Base-by-base conservation (phyloP, 2,888 invertebrate species). In the Helicoverpa assulta region DNA sequence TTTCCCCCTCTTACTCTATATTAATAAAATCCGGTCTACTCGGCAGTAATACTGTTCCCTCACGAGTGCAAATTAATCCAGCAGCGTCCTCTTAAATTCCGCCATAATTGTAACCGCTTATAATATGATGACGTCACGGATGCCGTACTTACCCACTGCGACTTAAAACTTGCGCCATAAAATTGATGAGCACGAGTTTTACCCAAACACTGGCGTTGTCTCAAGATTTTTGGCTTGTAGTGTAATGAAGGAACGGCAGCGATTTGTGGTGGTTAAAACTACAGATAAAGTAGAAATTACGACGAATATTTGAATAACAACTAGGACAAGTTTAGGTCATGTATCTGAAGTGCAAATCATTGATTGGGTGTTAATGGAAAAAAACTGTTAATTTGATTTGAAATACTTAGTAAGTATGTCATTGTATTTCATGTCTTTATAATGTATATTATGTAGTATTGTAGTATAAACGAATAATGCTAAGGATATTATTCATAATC, bases 151-250 rank as follows among this genome's bases (percentile, higher is more conserved):
- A 65, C 59, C 55, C 59, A 76, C 73, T 79, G 18, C 54, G 67
- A 26, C 68, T 68, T 55, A 67, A 73, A 83, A 83, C 78, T 84
- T 83, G 65, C 21, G 43, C 75, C 76, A 78, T 85, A 78, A 86
- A 82, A 81, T 84, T 84, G 85, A 85, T 82, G 80, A 73, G 75
- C 50, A 67, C 52, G 67, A 84, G 80, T 83, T 84, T 78, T 76
- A 75, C 61, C 69, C 81, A 75, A 84, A 80, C 76, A 81, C 55
- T 60, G 80, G 54, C 81, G 77, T 78, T 81, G 76, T 81, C 80
- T 81, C 54, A 58, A 66, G 67, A 71, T 67, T 75, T 66, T 70
- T 47, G 29, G 62, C 43, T n/a, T 4, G 0, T 14, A 60, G 66
- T 65, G 6, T 18, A 58, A 54, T 37, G 10, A 0, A 63, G 7